Evolutionary conservation across 37 sponge, comb jelly and placozoan species (phyloP).

Genomic region (Mnemiopsis leidyi): DNA sequence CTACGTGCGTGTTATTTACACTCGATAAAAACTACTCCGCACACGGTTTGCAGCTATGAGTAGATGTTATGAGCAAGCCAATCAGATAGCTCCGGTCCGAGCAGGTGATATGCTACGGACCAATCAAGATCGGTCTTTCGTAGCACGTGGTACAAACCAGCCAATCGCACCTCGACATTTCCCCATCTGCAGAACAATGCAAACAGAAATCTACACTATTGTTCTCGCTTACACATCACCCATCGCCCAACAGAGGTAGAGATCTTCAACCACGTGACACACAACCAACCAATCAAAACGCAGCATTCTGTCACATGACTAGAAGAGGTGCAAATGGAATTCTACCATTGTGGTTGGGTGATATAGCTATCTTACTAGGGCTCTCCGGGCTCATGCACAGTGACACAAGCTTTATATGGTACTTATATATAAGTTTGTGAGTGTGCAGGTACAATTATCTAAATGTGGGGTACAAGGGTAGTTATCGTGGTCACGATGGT

Average conservation of each 20-base stretch:
- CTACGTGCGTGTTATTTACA: not conserved
- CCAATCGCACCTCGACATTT: not conserved
- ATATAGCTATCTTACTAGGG: too few species aligned
- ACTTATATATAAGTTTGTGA: too few species aligned
- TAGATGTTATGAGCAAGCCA: not conserved
- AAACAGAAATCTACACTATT: conserved; percentile 48
- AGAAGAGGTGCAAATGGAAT: not conserved
- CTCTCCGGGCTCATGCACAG: not conserved
- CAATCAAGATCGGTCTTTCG: not conserved
- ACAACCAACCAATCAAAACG: not conserved
- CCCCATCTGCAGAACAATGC: conserved; percentile 56
- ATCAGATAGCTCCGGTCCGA: not conserved
- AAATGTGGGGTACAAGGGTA: too few species aligned
- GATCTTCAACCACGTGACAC: not conserved
- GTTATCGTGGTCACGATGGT: too few species aligned
- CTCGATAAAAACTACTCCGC: not conserved
- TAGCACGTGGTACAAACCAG: not conserved
- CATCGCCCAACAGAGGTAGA: not conserved
- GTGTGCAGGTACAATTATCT: too few species aligned
- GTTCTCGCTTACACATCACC: not conserved
- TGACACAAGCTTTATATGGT: too few species aligned
- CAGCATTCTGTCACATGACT: not conserved
- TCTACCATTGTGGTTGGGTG: not conserved
- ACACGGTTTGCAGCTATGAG: not conserved
- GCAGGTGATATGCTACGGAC: not conserved